Evolutionary conservation across 2,888 invertebrate species (phyloP).

Genomic region (Latrodectus elegans): DNA sequence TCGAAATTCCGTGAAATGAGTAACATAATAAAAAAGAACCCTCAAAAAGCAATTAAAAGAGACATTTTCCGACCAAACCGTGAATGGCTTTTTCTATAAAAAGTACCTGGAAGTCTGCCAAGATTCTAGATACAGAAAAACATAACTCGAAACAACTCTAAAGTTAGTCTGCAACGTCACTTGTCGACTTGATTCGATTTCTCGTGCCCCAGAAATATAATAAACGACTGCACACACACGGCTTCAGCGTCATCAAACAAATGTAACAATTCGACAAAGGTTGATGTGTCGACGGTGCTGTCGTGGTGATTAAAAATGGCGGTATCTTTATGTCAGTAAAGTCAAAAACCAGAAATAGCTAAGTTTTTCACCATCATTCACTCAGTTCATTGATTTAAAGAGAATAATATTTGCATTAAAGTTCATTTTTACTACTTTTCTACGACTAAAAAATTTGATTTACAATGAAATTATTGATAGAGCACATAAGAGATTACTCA

Average conservation of each 20-base stretch:
- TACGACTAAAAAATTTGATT: no score
- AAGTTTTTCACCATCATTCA: no score
- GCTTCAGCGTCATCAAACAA: conserved; percentile 35
- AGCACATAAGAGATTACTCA: no score
- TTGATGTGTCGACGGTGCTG: conserved; percentile 30
- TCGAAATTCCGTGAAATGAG: no score
- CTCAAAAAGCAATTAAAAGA: conserved; percentile 39
- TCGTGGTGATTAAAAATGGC: conserved; percentile 17
- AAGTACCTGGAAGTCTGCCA: conserved; percentile 33
- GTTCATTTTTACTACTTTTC: no score
- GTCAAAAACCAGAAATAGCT: no score
- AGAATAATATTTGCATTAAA: no score
- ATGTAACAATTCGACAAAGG: conserved; percentile 30
- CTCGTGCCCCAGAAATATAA: neutral
- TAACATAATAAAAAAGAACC: neutral
- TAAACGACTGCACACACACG: conserved; percentile 5
- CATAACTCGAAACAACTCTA: conserved; percentile 49
- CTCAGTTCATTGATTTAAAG: no score
- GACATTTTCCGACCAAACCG: conserved; percentile 18
- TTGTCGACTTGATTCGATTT: conserved; percentile 21
- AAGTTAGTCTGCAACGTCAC: conserved; percentile 39
- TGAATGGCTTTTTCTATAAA: conserved; percentile 31
- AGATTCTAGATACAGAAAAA: conserved; percentile 21
- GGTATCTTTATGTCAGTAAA: conserved; percentile 11
- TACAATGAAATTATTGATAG: no score